phyloP scores from a whole-genome alignment of 2,888 invertebrate species.

The Xanthia icteritia region DNA sequence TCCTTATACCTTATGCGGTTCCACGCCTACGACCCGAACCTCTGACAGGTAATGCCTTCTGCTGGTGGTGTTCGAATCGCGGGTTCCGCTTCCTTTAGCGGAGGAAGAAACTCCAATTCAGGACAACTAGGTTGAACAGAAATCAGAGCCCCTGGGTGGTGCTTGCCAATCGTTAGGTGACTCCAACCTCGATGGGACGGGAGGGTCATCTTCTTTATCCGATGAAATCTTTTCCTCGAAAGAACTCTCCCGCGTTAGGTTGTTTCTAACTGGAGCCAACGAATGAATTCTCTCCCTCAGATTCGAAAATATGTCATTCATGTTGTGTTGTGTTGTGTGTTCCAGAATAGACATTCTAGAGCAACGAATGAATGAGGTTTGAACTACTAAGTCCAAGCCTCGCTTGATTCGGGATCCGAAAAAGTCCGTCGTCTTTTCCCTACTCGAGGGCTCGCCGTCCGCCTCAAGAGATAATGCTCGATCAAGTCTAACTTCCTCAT shows the following conservation, averaged over 20 bases:
- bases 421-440: conserved; percentile 4
- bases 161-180: conserved; percentile 13
- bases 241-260: neutral
- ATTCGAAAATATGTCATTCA: conserved; percentile 22
- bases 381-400: too few species aligned
- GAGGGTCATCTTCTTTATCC: neutral
- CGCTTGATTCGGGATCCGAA: conserved; percentile 4
- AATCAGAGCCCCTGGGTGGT: neutral
- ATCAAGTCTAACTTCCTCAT: too few species aligned
- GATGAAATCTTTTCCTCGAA: neutral
- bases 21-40: too few species aligned
- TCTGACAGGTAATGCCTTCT: too few species aligned
- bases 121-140: conserved; percentile 1
- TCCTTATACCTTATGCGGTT: too few species aligned
- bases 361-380: too few species aligned
- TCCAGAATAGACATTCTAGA: too few species aligned
- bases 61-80: conserved; percentile 27
- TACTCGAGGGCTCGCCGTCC: neutral
- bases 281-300: conserved; percentile 23
- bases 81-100: conserved; percentile 45
- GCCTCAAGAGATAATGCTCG: neutral
- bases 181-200: neutral
- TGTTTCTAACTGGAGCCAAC: neutral
- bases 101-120: conserved; percentile 31
- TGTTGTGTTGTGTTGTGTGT: too few species aligned